A percentile compares a stretch with the other conserved stretches of the same genome.
phyloP scores from a whole-genome alignment of 2,797 vertebrate genomes.

The Pseudochaenichthys georgianus region DNA sequence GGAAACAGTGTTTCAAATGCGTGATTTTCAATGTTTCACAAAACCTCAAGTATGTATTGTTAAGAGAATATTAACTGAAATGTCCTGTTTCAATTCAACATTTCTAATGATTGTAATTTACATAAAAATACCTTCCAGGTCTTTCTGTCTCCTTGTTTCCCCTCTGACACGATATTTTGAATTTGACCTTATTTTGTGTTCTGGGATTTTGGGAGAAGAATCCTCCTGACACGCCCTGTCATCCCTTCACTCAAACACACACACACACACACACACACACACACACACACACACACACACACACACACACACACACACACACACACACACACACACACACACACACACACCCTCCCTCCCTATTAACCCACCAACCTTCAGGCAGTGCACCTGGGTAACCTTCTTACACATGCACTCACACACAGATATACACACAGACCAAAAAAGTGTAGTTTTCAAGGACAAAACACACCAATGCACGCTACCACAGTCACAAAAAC shows the following conservation, averaged over 20 bases:
- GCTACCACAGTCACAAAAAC: constrained; percentile 11
- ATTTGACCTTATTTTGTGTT: constrained; percentile 72
- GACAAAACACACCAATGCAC: constrained; percentile 12
- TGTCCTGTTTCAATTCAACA: constrained; percentile 18
- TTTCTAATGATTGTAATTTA: constrained; percentile 50
- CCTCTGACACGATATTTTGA: constrained; percentile 49
- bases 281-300: constrained; percentile 35
- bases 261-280: constrained; percentile 28
- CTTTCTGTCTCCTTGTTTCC: constrained; percentile 7
- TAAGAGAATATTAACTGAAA: not conserved
- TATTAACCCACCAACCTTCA: no score
- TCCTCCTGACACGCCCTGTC: constrained; percentile 68
- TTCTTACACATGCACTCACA: constrained; percentile 21
- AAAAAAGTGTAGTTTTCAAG: no score
- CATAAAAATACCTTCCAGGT: constrained; percentile 58
- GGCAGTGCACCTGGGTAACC: no score
- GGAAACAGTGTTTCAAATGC: not conserved
- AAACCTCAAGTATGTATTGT: not conserved
- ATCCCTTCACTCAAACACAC: constrained; percentile 38
- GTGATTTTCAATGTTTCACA: not conserved
- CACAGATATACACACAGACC: constrained; percentile 8
- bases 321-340: constrained; percentile 42
- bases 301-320: constrained; percentile 41
- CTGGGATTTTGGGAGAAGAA: constrained; percentile 61
- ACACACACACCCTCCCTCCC: not conserved